A percentile compares a stretch with the other conserved stretches of the same genome.
Conservation (phyloP, 2,888 invertebrate species). For the Tribolium freemani region DNA sequence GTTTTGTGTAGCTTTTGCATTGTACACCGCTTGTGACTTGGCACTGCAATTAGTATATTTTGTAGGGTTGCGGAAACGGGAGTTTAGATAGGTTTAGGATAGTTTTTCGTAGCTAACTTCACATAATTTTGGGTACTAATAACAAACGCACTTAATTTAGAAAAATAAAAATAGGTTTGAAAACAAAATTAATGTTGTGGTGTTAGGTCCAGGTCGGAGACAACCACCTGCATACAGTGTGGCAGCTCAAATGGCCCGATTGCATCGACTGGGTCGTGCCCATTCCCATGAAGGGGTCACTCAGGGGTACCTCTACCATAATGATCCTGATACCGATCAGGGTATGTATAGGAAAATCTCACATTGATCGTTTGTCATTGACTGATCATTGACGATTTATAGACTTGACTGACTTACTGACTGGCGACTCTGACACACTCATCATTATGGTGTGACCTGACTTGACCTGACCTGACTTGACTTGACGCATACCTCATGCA, state of each 20-base stretch:
- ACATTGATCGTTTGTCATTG: conserved; percentile 39
- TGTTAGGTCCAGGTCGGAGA: conserved; percentile 68
- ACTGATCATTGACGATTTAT: conserved; percentile 29
- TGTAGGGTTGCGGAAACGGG: neutral
- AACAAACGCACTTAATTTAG: neutral
- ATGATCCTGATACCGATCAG: conserved; percentile 69
- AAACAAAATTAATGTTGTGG: too few relatives aligned
- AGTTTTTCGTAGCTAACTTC: neutral
- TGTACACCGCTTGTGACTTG: conserved; percentile 38
- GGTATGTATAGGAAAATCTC: conserved; percentile 60
- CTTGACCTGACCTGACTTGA: conserved; percentile 46
- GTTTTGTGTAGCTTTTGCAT: conserved; percentile 42
- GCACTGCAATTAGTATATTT: neutral
- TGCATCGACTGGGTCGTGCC: conserved; percentile 85
- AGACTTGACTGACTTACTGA: conserved; percentile 37
- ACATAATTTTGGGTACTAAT: neutral
- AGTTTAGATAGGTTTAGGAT: neutral
- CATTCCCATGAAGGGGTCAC: conserved; percentile 91
- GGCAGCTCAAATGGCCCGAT: conserved; percentile 88
- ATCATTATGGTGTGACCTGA: conserved; percentile 63
- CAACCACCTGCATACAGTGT: conserved; percentile 88
- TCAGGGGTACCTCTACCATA: conserved; percentile 80
- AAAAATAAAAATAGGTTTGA: neutral
- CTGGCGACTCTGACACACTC: conserved; percentile 62
- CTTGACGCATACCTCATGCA: conserved; percentile 42